phyloP scores from a whole-genome alignment of 2,888 invertebrate species.

The Platycheirus albimanus region DNA sequence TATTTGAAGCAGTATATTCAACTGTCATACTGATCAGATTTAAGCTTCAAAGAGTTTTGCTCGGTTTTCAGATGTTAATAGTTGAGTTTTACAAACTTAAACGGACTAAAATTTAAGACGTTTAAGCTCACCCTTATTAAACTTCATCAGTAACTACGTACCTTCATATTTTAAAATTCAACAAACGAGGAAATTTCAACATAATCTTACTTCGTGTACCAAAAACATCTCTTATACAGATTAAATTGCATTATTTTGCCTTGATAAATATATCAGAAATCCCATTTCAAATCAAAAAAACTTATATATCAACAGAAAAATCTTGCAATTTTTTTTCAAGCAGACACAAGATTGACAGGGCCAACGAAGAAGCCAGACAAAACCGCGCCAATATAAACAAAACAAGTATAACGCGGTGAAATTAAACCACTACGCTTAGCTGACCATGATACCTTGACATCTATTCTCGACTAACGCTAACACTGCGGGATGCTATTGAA shows the following conservation, averaged over 20 bases:
- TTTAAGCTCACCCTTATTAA: too few relatives aligned
- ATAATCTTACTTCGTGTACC: neutral
- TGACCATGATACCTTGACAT: slow-evolving; percentile 66
- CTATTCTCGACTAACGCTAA: slow-evolving; percentile 64
- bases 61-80: too few relatives aligned
- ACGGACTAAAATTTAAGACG: too few relatives aligned
- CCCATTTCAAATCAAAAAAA: slow-evolving; percentile 12
- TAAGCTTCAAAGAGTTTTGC: too few relatives aligned
- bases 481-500: slow-evolving; percentile 36
- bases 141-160: too few relatives aligned
- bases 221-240: neutral
- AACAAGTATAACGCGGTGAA: slow-evolving; percentile 62
- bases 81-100: too few relatives aligned
- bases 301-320: neutral
- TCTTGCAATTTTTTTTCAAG: slow-evolving; percentile 11
- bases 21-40: too few relatives aligned
- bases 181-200: slow-evolving; percentile 5
- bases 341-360: slow-evolving; percentile 57
- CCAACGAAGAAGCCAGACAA: slow-evolving; percentile 67
- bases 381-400: slow-evolving; percentile 37
- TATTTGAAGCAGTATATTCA: too few relatives aligned
- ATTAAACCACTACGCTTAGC: slow-evolving; percentile 49
- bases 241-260: slow-evolving; percentile 11
- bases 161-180: too few relatives aligned
- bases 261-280: slow-evolving; percentile 35